These are phyloP conservation scores for Eulemur mongoz DNA, from an alignment of 2,797 vertebrate species.

Conservation along the genomic window DNA sequence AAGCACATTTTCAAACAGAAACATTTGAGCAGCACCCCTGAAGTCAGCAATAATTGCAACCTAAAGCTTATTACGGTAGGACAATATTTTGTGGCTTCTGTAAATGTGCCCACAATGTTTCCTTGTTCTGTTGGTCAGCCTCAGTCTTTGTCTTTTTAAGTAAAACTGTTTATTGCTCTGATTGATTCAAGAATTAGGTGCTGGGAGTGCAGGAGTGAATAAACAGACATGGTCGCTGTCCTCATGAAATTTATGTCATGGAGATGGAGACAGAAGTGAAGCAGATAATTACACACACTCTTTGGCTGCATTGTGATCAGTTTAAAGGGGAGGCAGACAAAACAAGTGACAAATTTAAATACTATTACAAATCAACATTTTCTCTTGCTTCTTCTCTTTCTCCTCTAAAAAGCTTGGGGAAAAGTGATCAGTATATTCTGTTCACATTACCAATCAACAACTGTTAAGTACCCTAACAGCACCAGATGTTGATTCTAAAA, in stretches of 20 bases:
- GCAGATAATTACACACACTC: background rate
- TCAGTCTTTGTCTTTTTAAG: background rate
- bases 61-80: background rate
- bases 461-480: conserved; percentile 75
- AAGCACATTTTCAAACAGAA: background rate
- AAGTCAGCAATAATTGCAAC: background rate
- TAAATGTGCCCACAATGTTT: background rate
- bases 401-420: conserved; percentile 46
- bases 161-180: background rate
- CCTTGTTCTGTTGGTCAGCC: background rate
- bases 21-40: background rate
- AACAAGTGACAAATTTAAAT: background rate
- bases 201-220: background rate
- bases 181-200: background rate
- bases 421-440: conserved; percentile 68
- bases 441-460: conserved; percentile 78
- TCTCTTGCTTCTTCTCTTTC: background rate
- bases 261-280: background rate
- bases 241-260: background rate
- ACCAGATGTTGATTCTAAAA: conserved; percentile 80
- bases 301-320: background rate
- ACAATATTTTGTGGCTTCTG: background rate
- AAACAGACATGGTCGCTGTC: background rate
- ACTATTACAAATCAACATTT: background rate
- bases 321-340: background rate